Percentiles rank a stretch among this genome's conserved stretches.
Evolutionary conservation across 1,140 invertebrate species (phyloP).

Genomic region (Wiebesia pumilae): DNA sequence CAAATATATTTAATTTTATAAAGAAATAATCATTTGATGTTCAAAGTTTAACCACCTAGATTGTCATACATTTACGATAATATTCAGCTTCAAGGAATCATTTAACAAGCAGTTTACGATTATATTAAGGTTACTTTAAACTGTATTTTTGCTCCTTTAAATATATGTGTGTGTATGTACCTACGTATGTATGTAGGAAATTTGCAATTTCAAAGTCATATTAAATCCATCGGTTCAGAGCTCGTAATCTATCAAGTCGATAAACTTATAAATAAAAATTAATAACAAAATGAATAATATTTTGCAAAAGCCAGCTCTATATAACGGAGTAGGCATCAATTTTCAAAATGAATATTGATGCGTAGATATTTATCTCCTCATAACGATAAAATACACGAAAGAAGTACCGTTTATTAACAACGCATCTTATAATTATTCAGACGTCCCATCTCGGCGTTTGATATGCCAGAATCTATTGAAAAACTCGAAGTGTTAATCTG

Average conservation of each 20-base stretch:
- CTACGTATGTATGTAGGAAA: too few species aligned
- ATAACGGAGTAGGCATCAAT: neutral
- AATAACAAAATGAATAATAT: neutral
- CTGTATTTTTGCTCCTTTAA: neutral
- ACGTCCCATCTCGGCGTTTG: neutral
- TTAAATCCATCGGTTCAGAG: neutral
- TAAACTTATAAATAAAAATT: neutral
- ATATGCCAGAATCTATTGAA: neutral
- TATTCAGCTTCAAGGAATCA: neutral
- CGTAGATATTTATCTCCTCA: neutral
- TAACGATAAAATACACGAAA: neutral
- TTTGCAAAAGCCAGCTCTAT: neutral
- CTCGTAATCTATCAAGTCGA: neutral
- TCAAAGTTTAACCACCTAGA: neutral
- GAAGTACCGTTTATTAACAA: neutral
- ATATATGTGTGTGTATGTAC: neutral
- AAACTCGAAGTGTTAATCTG: neutral
- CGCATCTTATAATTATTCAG: neutral
- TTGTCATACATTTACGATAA: neutral
- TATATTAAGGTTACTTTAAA: neutral
- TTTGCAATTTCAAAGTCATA: neutral
- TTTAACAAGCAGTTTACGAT: neutral
- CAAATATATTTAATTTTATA: neutral
- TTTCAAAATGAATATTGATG: conserved; percentile 8
- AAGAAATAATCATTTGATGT: neutral